Evolutionary conservation across 2,888 invertebrate species (phyloP), one percentile per base, ranked within the genome.

Genomic region (Diplazon laetatorius): DNA sequence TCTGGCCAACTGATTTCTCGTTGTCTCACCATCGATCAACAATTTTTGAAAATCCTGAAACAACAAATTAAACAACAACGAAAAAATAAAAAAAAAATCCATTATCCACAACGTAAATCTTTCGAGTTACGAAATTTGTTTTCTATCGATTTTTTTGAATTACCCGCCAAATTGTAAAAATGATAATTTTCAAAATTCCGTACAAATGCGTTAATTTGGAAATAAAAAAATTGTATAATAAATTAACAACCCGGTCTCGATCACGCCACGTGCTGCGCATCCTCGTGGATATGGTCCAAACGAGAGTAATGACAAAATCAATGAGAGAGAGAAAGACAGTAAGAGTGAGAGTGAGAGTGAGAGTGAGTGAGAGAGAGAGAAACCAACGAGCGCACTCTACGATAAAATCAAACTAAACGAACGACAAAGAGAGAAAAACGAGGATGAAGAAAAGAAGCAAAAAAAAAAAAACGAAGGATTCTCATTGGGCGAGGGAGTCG

Each of bases 251-350:
- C 82, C 85, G 81, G 78, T 86, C 87, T 72, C 84, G 83, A 78
- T 88, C 86, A 48, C 86, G 83, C 87, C 86, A 87, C 60, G 86
- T 86, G 79, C 80, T 85, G 72, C 82, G 78, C 88, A 88, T 88
- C 46, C 20, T 80, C 65, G 12, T 30, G 46, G 46, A 44, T 22
- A 22, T 16, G 57, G 63, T n/a, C n/a, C 44, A 55, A 60, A 52
- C 39, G 42, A 60, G 8, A 66, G 14, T 50, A 25, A 8, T 8
- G 50, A 57, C 55, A 55, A 60, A 60, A 44, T 42, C 25, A 48
- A 50, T 69, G 57, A 39, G 50, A 20, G 69, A 55, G 55, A 42
- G 55, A n/a, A 10, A 46, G n/a, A n/a, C n/a, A n/a, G n/a, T n/a
- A n/a, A n/a, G n/a, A n/a, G n/a, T n/a, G n/a, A n/a, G n/a, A n/a